A percentile compares a stretch with the other conserved stretches of the same genome.
These are phyloP conservation scores for Nyctereutes procyonoides DNA, from an alignment of 2,113 vertebrate genomes.

Conservation along the genomic window DNA sequence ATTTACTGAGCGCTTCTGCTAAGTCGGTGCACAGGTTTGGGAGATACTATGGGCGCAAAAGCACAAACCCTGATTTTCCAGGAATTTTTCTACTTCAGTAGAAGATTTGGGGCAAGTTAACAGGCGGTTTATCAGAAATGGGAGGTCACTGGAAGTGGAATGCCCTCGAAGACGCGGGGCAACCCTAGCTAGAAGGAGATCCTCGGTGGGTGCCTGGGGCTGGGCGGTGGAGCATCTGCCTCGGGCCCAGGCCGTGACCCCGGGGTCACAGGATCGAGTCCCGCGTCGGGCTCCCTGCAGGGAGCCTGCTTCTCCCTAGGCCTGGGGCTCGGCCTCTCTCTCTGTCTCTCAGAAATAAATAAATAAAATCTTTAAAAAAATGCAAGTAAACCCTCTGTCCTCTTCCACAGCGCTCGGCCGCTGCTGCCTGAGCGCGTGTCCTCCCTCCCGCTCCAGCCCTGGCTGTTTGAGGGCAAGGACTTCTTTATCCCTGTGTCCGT, in stretches of 20 bases:
- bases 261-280: background rate
- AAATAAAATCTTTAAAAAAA: background rate
- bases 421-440: too few relatives aligned
- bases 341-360: background rate
- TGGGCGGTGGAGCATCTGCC: background rate
- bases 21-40: background rate
- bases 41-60: background rate
- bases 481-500: background rate
- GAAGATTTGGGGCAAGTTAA: background rate
- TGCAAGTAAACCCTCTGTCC: too few relatives aligned
- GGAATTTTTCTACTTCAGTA: background rate
- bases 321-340: background rate
- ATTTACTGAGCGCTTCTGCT: background rate
- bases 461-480: background rate
- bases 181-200: background rate
- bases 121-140: background rate
- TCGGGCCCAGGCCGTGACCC: background rate
- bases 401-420: background rate
- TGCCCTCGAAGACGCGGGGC: background rate
- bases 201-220: too few relatives aligned
- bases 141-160: background rate
- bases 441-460: background rate
- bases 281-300: fast-evolving
- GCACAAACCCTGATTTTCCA: background rate
- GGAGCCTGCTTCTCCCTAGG: background rate